Evolutionary conservation across 30 jellyfish, hydroid and myxozoan species (phyloP).

Genomic region (Turritopsis rubra): DNA sequence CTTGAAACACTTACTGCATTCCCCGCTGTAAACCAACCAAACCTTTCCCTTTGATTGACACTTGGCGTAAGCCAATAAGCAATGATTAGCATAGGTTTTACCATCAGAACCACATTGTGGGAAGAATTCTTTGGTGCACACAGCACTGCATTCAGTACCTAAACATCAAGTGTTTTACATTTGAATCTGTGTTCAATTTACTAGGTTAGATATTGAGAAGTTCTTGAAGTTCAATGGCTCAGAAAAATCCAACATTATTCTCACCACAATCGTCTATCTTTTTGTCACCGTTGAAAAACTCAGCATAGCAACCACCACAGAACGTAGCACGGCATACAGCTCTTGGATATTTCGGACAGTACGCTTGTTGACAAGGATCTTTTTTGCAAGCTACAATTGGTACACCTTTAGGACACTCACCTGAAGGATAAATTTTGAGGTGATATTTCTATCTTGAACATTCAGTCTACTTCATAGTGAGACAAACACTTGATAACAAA

Average conservation of each 20-base stretch:
- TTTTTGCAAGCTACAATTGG: not conserved
- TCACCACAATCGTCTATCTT: slow-evolving; percentile 2
- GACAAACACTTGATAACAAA: too few relatives aligned
- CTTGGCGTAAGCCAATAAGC: slow-evolving; percentile 47
- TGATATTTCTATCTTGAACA: too few relatives aligned
- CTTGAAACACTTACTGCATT: slow-evolving; percentile 53
- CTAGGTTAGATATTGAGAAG: too few relatives aligned
- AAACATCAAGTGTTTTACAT: not conserved
- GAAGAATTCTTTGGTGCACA: slow-evolving; percentile 41
- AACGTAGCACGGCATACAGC: slow-evolving; percentile 3
- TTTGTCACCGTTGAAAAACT: not conserved
- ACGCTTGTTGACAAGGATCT: not conserved
- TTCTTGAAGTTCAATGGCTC: not conserved
- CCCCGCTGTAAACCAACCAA: slow-evolving; percentile 33
- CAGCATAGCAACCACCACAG: slow-evolving; percentile 7
- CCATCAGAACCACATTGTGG: slow-evolving; percentile 78
- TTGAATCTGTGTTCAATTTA: too few relatives aligned
- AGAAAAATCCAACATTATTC: not conserved
- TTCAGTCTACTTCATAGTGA: too few relatives aligned
- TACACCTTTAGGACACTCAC: not conserved
- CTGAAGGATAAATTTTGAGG: too few relatives aligned
- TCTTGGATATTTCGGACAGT: slow-evolving; percentile 1
- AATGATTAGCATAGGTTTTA: slow-evolving; percentile 51
- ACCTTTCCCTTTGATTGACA: slow-evolving; percentile 54
- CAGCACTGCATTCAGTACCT: slow-evolving; percentile 52